Base-by-base conservation (phyloP, 1,140 invertebrate genomes). In the Listronotus bonariensis region DNA sequence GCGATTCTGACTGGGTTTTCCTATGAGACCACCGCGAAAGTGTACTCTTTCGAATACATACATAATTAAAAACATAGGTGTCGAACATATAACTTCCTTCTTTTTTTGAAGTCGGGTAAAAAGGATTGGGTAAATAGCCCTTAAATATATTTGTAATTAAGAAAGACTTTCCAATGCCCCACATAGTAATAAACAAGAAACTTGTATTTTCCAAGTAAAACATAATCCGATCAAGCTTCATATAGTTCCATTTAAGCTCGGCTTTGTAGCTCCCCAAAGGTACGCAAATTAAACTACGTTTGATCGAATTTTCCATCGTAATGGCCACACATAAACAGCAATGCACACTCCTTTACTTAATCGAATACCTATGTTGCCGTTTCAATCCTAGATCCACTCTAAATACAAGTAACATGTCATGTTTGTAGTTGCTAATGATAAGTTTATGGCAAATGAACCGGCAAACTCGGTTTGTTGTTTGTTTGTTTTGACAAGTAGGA, bases 371-470 rank as follows among this genome's bases (percentile, higher is more conserved):
- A 31, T 36, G 32, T 53, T 38, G 34, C 8, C 36, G 12, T 36
- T 12, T 36, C 34, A 10, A 36, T 10, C 34, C 11, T 15, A 14
- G 18, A 45, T n/a, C 18, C 45, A 46, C 53, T 56, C 41, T 45
- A 36, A 41, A 57, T 61, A 61, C 67, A 68, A 70, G 70, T 74
- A 68, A 74, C 72, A 72, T 74, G 70, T 72, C 69, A 68, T 74
- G 72, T 74, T 74, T 74, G 59, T 56, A 51, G 60, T 36, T 51
- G 69, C 68, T 68, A 70, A 73, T 73, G 70, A 72, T 74, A 74
- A 74, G 72, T 70, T 72, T 71, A 74, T 74, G 56, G 60, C 49
- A 62, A 55, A 62, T 62, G 49, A 62, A 62, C 60, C 51, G 53
- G 40, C 41, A 26, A 46, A 46, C n/a, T 17, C 41, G 38, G 41